Percentiles rank a stretch among this genome's conserved stretches.
These are phyloP conservation scores for Drosophila anomelani DNA, from an alignment of 2,888 invertebrate species.

Conservation along the genomic window DNA sequence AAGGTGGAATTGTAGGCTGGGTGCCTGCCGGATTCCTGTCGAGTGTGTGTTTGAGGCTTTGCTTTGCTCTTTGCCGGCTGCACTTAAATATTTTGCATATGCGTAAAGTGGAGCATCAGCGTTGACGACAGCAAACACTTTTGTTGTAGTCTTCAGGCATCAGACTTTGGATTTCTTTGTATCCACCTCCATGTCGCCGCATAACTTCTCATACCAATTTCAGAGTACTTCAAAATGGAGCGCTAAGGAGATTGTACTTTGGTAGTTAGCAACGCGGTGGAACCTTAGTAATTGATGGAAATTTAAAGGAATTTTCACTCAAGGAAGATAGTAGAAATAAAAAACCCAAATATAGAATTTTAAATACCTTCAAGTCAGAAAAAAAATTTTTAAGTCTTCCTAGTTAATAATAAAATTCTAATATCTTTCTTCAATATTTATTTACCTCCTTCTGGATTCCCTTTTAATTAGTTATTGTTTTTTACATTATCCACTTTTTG, in stretches of 20 bases:
- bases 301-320: not conserved
- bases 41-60: conserved; percentile 62
- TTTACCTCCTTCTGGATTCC: too few relatives aligned
- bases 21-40: conserved; percentile 31
- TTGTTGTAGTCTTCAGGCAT: conserved; percentile 47
- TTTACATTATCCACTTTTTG: not conserved
- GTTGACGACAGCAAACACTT: conserved; percentile 58
- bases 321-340: not conserved
- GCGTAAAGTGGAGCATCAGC: conserved; percentile 63
- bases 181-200: not conserved
- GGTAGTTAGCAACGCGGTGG: conserved; percentile 13
- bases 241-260: conserved; percentile 15
- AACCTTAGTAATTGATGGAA: conserved; percentile 6
- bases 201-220: conserved; percentile 31
- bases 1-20: conserved; percentile 18
- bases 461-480: not conserved
- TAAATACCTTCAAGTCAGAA: not conserved
- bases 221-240: conserved; percentile 14
- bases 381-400: not conserved
- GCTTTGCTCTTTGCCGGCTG: conserved; percentile 74
- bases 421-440: not conserved
- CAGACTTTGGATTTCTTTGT: conserved; percentile 19
- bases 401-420: not conserved
- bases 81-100: conserved; percentile 79
- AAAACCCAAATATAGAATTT: not conserved